These are phyloP conservation scores for Cuniculus paca DNA, from an alignment of 2,797 vertebrate genomes.

Conservation along the genomic window DNA sequence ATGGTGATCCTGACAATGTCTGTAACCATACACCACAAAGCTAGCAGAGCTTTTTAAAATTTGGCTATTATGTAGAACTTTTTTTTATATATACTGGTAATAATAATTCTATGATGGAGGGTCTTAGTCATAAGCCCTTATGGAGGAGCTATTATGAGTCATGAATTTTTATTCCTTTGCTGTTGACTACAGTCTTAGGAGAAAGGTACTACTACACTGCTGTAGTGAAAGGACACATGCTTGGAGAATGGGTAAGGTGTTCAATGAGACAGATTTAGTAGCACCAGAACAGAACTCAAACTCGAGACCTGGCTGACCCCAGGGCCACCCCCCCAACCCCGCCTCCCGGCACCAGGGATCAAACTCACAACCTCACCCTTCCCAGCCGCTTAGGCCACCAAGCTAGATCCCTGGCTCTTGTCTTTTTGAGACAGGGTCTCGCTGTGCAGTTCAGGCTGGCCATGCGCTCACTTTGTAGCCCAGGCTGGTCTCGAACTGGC, in stretches of 20 bases:
- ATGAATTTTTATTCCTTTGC: background rate
- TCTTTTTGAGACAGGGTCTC: no score
- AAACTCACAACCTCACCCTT: no score
- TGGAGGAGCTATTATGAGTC: conserved; percentile 43
- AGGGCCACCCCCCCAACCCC: no score
- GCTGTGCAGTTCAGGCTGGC: no score
- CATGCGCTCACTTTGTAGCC: no score
- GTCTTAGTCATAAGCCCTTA: conserved; percentile 1
- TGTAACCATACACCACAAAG: background rate
- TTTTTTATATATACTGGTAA: background rate
- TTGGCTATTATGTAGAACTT: background rate
- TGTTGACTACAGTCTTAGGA: conserved; percentile 37
- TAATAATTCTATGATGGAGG: background rate
- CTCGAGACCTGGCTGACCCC: background rate
- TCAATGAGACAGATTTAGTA: background rate
- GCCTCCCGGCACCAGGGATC: no score
- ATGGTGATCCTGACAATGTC: background rate
- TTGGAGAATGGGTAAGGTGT: conserved; percentile 15
- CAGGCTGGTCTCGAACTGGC: no score
- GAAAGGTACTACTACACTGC: conserved; percentile 21
- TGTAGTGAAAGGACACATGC: background rate
- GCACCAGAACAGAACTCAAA: background rate
- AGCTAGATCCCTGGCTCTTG: no score
- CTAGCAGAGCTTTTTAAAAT: conserved; percentile 42
- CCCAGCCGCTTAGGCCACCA: no score